Evolutionary conservation across 2,888 invertebrate genomes (phyloP).

Genomic region (Orthosia cruda): DNA sequence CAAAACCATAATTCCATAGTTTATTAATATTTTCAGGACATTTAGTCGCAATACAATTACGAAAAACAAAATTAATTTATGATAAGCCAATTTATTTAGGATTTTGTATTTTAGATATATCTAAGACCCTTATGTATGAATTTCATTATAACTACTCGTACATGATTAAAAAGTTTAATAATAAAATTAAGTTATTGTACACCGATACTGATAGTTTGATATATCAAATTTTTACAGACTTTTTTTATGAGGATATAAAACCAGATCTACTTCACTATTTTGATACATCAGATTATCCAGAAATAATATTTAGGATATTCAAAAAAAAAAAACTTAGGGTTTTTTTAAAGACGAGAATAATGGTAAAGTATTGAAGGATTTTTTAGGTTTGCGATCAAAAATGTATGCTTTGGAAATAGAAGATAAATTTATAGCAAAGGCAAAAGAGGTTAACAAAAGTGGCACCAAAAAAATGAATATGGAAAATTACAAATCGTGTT

Average conservation of each 20-base stretch:
- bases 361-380: conserved; percentile 6
- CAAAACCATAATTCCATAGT: conserved; percentile 1
- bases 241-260: background rate
- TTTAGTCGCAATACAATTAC: background rate
- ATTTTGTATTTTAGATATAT: conserved; percentile 3
- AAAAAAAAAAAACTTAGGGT: background rate
- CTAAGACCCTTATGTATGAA: background rate
- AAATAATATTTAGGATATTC: background rate
- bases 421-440: conserved; percentile 3
- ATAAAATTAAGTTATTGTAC: no score
- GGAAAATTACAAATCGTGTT: conserved; percentile 2
- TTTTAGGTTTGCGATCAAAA: conserved; percentile 9
- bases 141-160: no score
- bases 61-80: background rate
- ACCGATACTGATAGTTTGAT: no score
- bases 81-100: conserved; percentile 1
- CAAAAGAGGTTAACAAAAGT: background rate
- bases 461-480: conserved; percentile 1
- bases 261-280: conserved; percentile 2
- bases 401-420: conserved; percentile 1
- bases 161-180: no score
- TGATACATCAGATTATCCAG: background rate
- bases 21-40: background rate
- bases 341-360: conserved; percentile 4
- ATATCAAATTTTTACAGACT: background rate